phyloP scores from a whole-genome alignment of 2,113 vertebrate genomes.

The Reinhardtius hippoglossoides region DNA sequence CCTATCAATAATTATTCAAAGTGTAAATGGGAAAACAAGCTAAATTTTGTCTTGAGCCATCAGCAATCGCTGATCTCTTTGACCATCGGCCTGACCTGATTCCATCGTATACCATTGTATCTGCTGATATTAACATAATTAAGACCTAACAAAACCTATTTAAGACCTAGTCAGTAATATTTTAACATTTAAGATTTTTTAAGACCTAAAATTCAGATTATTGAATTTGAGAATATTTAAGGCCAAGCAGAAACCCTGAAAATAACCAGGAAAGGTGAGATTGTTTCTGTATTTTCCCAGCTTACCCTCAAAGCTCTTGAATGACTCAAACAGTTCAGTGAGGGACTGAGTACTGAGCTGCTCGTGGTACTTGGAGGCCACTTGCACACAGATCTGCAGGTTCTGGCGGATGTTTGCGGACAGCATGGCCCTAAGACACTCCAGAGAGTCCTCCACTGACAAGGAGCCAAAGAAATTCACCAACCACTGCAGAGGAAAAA shows the following conservation, averaged over 20 bases:
- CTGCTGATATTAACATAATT: too few relatives aligned
- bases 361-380: conserved; percentile 98
- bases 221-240: too few relatives aligned
- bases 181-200: too few relatives aligned
- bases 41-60: too few relatives aligned
- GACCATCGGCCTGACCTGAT: too few relatives aligned
- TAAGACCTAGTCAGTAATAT: too few relatives aligned
- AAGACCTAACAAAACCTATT: too few relatives aligned
- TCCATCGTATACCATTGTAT: too few relatives aligned
- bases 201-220: too few relatives aligned
- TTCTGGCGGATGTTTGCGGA: conserved; percentile 99
- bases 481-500: conserved; percentile 87
- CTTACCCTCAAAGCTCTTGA: conserved; percentile 98
- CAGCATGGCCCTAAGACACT: conserved; percentile 97
- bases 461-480: conserved; percentile 99
- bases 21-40: too few relatives aligned
- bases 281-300: background rate
- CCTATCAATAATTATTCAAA: too few relatives aligned
- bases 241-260: background rate
- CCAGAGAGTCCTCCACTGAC: conserved; percentile 97
- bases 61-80: too few relatives aligned
- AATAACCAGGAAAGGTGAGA: background rate
- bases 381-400: conserved; percentile 98
- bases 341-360: conserved; percentile 95
- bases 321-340: conserved; percentile 98